phyloP scores from a whole-genome alignment of 2,888 invertebrate genomes.

The Apodemia hepburni region DNA sequence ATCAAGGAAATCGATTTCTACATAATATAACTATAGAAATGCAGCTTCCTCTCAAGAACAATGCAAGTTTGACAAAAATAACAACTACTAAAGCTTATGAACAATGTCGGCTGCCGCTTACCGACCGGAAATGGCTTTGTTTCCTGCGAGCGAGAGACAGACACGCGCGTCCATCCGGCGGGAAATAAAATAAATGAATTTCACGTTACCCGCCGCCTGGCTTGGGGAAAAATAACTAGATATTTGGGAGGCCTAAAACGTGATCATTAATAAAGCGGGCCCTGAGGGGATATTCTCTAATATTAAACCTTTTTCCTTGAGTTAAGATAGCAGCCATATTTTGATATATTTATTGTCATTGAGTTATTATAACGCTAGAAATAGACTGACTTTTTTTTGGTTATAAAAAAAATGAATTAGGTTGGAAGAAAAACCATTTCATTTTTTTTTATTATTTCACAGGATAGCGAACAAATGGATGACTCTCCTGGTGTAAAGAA shows the following conservation, averaged over 20 bases:
- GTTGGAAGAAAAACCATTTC: too few species aligned
- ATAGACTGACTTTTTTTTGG: too few species aligned
- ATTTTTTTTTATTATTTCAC: too few species aligned
- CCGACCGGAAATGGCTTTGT: constrained; percentile 70
- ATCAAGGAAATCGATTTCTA: background rate
- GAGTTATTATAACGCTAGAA: too few species aligned
- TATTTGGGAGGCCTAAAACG: constrained; percentile 32
- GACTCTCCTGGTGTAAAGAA: too few species aligned
- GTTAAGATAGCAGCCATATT: background rate
- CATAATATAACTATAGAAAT: background rate
- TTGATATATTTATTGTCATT: too few species aligned
- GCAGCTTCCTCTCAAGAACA: background rate
- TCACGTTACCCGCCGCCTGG: constrained; percentile 48
- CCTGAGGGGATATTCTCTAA: background rate
- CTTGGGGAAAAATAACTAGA: constrained; percentile 50
- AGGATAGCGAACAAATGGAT: too few species aligned
- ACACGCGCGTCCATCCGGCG: constrained; percentile 52
- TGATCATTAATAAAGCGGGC: constrained; percentile 23
- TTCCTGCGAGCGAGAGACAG: constrained; percentile 48
- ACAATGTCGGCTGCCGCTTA: constrained; percentile 36
- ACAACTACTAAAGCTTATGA: background rate
- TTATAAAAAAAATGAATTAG: too few species aligned
- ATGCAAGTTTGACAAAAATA: background rate
- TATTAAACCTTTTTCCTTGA: background rate
- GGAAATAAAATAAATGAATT: constrained; percentile 70